Base-by-base conservation (phyloP, 2,113 vertebrate genomes). In the Argyrosomus japonicus region DNA sequence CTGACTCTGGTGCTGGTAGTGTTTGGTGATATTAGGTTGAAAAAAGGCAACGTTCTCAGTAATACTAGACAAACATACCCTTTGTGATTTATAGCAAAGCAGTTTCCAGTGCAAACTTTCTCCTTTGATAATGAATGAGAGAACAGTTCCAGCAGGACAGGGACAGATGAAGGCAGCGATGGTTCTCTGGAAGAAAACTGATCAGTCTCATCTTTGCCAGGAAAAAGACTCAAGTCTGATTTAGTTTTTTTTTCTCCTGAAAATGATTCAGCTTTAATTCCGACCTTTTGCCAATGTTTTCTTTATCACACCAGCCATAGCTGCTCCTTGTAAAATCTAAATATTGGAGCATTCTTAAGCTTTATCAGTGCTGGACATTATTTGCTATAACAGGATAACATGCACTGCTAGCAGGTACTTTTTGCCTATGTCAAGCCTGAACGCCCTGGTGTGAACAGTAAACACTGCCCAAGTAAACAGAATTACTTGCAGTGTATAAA, bases 311-410 rank as follows among this genome's bases (percentile, higher is more conserved):
- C 12, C 10, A 53, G 14, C 4, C 6, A 19, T 29, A 45, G 15
- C 45, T 61, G 5, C 29, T 58, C 32, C 23, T 17, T 19, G 15
- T 68, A 21, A 69, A 57, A 54, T 68, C 21, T 51, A 40, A 72
- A 53, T 65, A 75, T 21, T 32, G 40, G 36, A 45, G 18, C 13
- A 23, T 80, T 53, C 36, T 76, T 63, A 32, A 72, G 50, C 43
- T 71, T 83, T 58, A 75, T 77, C 1, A 5, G 10, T 27, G 10
- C 15, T 36, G 7, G 74, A 58, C 32, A 72, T 77, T 83, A 29
- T 72, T 11, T 75, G 40, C 57, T 43, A 15, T 77, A 87, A 85
- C 76, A 82, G 51, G n/a, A 63, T 85, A 54, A 60, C 45, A 79
- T 74, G 11, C 29, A 27, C 47, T 65, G 61, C 68, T 58, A 17